Evolutionary conservation across 2,113 vertebrate genomes (phyloP).

Genomic region (Eulacestoma nigropectus): DNA sequence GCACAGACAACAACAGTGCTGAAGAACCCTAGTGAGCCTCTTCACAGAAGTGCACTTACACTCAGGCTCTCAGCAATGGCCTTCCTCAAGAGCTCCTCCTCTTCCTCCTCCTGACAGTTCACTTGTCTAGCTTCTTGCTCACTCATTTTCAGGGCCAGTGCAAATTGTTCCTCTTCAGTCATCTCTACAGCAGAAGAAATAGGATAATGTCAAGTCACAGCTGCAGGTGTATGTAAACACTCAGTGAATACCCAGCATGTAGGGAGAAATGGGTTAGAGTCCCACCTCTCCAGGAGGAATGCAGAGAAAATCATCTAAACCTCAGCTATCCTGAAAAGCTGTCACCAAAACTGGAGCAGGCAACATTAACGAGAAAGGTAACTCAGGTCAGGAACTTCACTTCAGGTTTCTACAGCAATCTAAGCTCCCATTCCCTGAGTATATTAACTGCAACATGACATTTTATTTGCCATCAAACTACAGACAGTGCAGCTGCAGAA

Average conservation of each 20-base stretch:
- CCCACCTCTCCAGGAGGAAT: background rate
- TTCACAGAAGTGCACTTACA: slow-evolving; percentile 74
- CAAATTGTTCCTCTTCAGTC: slow-evolving; percentile 95
- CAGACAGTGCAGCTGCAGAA: background rate
- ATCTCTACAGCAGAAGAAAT: slow-evolving; percentile 75
- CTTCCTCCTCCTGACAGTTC: slow-evolving; percentile 79
- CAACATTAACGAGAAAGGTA: background rate
- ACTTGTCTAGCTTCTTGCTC: slow-evolving; percentile 83
- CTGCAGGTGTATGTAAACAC: background rate
- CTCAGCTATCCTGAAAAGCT: background rate
- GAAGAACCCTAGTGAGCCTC: slow-evolving; percentile 43
- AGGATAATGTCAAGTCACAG: background rate
- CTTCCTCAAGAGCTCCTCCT: slow-evolving; percentile 84
- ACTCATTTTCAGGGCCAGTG: slow-evolving; percentile 87
- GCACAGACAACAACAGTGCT: background rate
- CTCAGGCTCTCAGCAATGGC: slow-evolving; percentile 88
- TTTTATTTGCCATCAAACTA: background rate
- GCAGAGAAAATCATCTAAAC: background rate
- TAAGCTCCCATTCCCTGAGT: background rate
- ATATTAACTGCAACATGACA: background rate
- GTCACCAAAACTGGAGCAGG: background rate
- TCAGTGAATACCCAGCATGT: background rate
- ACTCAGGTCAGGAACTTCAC: background rate
- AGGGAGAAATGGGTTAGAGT: background rate
- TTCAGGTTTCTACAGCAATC: background rate